Evolutionary conservation across 2,888 invertebrate genomes (phyloP).

Genomic region (Stenodera caucasica): DNA sequence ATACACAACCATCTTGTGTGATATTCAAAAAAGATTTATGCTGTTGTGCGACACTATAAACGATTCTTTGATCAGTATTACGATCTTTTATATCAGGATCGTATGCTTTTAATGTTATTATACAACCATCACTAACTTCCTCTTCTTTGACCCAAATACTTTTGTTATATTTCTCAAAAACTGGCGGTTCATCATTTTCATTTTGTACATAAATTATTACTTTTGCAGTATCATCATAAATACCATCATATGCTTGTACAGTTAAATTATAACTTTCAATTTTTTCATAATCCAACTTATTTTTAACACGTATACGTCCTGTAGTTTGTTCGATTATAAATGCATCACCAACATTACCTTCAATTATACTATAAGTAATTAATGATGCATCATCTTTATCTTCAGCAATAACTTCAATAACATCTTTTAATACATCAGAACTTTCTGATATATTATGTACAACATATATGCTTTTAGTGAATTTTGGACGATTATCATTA

Average conservation of each 20-base stretch:
- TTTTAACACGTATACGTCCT: slow-evolving; percentile 81
- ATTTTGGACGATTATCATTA: slow-evolving; percentile 93
- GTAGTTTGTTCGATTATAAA: slow-evolving; percentile 84
- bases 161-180: slow-evolving; percentile 71
- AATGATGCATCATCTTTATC: slow-evolving; percentile 89
- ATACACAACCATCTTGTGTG: slow-evolving; percentile 71
- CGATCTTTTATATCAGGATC: slow-evolving; percentile 85
- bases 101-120: slow-evolving; percentile 73
- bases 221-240: slow-evolving; percentile 78
- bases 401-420: slow-evolving; percentile 84
- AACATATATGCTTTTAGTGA: slow-evolving; percentile 73
- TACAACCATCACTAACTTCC: slow-evolving; percentile 67
- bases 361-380: slow-evolving; percentile 83
- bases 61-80: slow-evolving; percentile 74
- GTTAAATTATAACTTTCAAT: slow-evolving; percentile 83
- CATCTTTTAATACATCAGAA: slow-evolving; percentile 78
- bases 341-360: slow-evolving; percentile 83
- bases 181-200: slow-evolving; percentile 91
- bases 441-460: slow-evolving; percentile 80
- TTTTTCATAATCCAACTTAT: slow-evolving; percentile 78
- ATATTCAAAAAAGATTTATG: slow-evolving; percentile 72
- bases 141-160: slow-evolving; percentile 79
- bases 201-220: slow-evolving; percentile 86
- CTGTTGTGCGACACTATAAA: slow-evolving; percentile 73
- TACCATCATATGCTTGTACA: slow-evolving; percentile 82